Conservation (phyloP, 2,113 vertebrate species). For the Bubo blakistoni region DNA sequence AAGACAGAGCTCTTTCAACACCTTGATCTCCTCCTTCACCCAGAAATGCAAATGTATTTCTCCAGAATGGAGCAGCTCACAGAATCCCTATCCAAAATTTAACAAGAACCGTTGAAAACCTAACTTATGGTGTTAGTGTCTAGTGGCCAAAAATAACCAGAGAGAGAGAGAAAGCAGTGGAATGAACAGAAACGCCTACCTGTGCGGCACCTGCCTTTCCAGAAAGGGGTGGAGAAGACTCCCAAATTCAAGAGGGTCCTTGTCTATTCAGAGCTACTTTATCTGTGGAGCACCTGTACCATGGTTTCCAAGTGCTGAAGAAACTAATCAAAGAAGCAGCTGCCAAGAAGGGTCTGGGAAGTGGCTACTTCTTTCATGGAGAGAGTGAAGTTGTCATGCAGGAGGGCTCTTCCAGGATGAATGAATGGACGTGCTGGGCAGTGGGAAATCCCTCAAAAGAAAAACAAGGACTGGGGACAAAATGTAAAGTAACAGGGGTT, state of each 20-base stretch:
- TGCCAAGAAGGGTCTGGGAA: background rate
- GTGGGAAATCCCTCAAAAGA: background rate
- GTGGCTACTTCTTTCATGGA: background rate
- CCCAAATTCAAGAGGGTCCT: background rate
- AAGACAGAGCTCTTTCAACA: background rate
- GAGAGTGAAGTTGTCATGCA: fast-evolving
- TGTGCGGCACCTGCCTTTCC: background rate
- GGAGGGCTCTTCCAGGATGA: background rate
- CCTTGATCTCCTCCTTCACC: background rate
- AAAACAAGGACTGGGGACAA: background rate
- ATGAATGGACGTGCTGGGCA: background rate
- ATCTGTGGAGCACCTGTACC: background rate
- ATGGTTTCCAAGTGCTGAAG: background rate
- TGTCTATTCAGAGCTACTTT: background rate
- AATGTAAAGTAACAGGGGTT: background rate
- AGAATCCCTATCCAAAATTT: background rate
- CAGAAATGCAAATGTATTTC: background rate
- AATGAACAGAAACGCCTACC: background rate
- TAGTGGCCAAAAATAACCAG: background rate
- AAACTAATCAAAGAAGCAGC: background rate
- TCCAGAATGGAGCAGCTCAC: background rate
- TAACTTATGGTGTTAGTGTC: background rate
- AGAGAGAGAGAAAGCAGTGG: background rate
- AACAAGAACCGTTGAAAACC: background rate
- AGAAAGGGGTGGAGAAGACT: background rate